phyloP scores from a whole-genome alignment of 30 jellyfish, hydroid and myxozoan genomes.

The Turritopsis rubra region DNA sequence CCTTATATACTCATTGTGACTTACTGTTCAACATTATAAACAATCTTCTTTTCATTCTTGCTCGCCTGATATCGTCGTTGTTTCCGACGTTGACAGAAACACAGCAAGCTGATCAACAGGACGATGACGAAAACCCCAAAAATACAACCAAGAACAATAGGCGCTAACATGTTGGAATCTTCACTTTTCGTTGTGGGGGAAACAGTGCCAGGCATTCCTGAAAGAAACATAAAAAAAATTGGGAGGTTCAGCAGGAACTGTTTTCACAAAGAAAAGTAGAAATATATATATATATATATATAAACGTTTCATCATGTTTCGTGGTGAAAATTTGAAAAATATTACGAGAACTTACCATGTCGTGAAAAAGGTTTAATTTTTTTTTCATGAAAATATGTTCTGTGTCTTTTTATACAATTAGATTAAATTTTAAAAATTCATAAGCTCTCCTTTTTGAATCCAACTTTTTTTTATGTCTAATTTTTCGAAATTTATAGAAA shows the following conservation, averaged over 20 bases:
- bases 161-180: slow-evolving; percentile 39
- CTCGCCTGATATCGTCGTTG: slow-evolving; percentile 34
- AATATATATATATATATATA: not conserved
- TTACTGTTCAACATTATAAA: not conserved
- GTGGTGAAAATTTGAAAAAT: not conserved
- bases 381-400: not conserved
- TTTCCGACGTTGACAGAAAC: slow-evolving; percentile 66
- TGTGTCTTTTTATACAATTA: not conserved
- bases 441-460: not conserved
- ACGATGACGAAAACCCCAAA: slow-evolving; percentile 70
- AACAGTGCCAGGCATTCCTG: slow-evolving; percentile 30
- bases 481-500: not conserved
- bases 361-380: not conserved
- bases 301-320: not conserved
- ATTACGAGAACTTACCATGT: not conserved
- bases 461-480: too few species aligned
- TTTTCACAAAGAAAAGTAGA: not conserved
- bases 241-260: too few species aligned
- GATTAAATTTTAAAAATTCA: not conserved
- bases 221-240: not conserved
- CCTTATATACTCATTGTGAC: too few species aligned
- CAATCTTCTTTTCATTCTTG: slow-evolving; percentile 3
- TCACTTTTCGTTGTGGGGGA: slow-evolving; percentile 17
- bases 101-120: slow-evolving; percentile 54
- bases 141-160: slow-evolving; percentile 65